Conservation (phyloP, 2,888 invertebrate species). For the Pseudococcus longispinus region DNA sequence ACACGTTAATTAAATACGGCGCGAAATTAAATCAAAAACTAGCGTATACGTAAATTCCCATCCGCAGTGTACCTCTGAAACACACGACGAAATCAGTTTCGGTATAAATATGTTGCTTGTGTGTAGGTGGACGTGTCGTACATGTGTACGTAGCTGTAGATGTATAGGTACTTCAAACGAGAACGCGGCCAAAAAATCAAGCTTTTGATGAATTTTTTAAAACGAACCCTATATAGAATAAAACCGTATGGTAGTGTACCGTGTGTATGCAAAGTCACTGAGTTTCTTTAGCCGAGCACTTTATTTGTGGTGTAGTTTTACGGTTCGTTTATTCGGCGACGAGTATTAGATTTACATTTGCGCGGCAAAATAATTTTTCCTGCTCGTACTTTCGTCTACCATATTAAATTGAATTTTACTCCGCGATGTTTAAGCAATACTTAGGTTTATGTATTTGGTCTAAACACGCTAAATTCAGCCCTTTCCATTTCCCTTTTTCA, state of each 20-base stretch:
- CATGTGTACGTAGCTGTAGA: background rate
- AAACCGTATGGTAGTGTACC: no score
- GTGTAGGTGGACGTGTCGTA: background rate
- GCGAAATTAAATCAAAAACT: background rate
- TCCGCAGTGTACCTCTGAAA: background rate
- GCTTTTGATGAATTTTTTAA: conserved; percentile 26
- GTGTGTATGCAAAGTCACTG: background rate
- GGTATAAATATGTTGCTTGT: background rate
- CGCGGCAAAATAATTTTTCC: conserved; percentile 15
- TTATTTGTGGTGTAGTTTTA: conserved; percentile 35
- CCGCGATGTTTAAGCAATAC: conserved; percentile 8
- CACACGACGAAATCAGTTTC: background rate
- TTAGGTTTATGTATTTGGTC: background rate
- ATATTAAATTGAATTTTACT: conserved; percentile 25
- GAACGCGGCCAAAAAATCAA: conserved; percentile 21
- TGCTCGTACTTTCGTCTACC: background rate
- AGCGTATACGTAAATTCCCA: background rate
- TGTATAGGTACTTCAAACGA: background rate
- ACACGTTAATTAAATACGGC: background rate
- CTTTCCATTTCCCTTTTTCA: background rate
- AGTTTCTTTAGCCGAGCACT: conserved; percentile 24
- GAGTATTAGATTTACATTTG: conserved; percentile 38
- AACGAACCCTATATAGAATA: background rate
- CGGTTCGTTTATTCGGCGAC: conserved; percentile 37
- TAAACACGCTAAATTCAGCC: background rate